Conservation (phyloP, 2,888 invertebrate genomes). For the Druceiella hillmani region DNA sequence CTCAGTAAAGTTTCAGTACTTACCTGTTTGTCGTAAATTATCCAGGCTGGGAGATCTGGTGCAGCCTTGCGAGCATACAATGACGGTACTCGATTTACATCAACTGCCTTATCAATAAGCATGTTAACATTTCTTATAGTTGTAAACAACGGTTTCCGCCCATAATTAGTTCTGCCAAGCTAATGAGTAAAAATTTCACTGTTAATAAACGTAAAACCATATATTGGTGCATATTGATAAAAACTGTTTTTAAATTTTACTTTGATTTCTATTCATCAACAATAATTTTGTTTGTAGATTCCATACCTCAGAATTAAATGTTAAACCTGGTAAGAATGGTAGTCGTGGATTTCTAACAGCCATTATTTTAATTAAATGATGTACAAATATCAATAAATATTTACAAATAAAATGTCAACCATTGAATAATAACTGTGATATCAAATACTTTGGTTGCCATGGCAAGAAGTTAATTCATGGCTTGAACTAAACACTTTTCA, state of each 20-base stretch:
- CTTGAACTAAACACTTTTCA: no score
- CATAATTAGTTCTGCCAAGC: conserved; percentile 42
- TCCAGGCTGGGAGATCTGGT: conserved; percentile 75
- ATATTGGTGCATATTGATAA: no score
- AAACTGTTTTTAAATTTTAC: no score
- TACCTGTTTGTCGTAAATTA: conserved; percentile 84
- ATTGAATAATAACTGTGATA: no score
- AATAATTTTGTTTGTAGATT: conserved; percentile 4
- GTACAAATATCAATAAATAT: no score
- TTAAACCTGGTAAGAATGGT: conserved; percentile 70
- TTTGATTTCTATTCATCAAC: background rate
- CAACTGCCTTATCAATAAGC: conserved; percentile 41
- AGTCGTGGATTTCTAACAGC: conserved; percentile 57
- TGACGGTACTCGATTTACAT: conserved; percentile 50
- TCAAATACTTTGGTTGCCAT: no score
- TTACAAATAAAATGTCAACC: no score
- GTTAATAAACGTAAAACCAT: no score
- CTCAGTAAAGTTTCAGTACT: conserved; percentile 15
- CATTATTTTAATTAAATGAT: conserved; percentile 29
- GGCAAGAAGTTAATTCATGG: no score
- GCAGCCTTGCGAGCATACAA: conserved; percentile 71
- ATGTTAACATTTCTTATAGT: conserved; percentile 39
- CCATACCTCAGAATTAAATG: conserved; percentile 61
- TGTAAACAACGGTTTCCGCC: conserved; percentile 41
- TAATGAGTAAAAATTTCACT: conserved; percentile 25